Percentiles rank a stretch among this genome's conserved stretches.
These are phyloP conservation scores for Eidolon helvum DNA, from an alignment of 2,113 vertebrate genomes.

Conservation along the genomic window DNA sequence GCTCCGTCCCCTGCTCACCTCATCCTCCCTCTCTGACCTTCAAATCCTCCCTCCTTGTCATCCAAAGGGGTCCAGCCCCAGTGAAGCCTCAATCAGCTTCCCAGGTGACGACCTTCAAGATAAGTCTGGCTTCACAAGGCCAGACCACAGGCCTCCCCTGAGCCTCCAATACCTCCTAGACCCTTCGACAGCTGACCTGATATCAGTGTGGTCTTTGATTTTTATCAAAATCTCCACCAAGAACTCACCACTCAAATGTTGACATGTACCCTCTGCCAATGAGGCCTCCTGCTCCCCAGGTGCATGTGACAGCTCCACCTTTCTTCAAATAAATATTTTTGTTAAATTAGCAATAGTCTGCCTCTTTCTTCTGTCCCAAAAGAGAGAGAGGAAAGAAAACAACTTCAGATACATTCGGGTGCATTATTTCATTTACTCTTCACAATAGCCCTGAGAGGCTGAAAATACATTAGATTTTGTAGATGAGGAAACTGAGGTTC, in stretches of 20 bases:
- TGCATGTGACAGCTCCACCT: neutral
- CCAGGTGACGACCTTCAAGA: neutral
- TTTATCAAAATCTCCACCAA: neutral
- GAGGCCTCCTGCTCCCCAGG: neutral
- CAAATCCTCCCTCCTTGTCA: neutral
- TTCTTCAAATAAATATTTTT: slow-evolving; percentile 42
- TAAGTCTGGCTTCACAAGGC: no score
- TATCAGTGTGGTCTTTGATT: neutral
- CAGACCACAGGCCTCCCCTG: neutral
- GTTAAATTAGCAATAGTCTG: neutral
- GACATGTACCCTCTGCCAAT: neutral
- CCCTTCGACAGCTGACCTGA: neutral
- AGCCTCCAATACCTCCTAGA: neutral
- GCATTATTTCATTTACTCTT: neutral
- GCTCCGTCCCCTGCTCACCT: neutral
- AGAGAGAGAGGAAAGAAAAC: neutral
- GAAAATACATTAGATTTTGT: neutral
- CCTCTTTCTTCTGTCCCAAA: neutral
- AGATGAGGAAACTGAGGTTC: neutral
- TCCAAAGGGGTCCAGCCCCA: neutral
- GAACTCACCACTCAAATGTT: neutral
- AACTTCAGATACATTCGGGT: neutral
- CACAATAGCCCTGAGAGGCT: neutral
- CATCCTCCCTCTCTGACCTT: neutral
- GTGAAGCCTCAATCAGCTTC: neutral